Base-by-base conservation (phyloP, 1,140 invertebrate genomes). In the Musca vetustissima region DNA sequence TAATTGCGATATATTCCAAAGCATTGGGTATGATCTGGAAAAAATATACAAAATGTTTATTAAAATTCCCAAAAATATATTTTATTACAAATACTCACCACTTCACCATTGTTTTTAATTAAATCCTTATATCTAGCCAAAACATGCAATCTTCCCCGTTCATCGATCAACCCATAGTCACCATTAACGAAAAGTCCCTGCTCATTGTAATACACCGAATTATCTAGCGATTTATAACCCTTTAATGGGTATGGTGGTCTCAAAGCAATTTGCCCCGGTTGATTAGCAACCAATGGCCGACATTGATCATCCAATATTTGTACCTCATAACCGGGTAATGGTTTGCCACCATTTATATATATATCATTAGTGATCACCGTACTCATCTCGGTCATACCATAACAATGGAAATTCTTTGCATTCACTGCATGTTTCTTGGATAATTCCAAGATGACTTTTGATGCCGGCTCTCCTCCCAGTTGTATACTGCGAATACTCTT, bases 281-380 rank as follows among this genome's bases (percentile, higher is more conserved):
- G 25, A 65, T 69, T 69, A 0, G 61, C 49, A n/a, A 55, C 61
- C n/a, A 69, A 17, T 0, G 67, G 67, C 25, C 17, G 15, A 4
- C 8, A 8, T 14, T 69, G n/a, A 19, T 69, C 68, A 65, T 69
- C 68, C 6, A 69, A 17, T 13, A 69, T 55, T 69, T 69, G 48
- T 17, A 65, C 25, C 24, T 64, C 24, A 22, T 64, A 52, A 7
- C 68, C 68, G 0, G 48, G 47, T 4, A 61, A 8, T 14, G 64
- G 22, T 52, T 49, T 50, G 1, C 57, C 57, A 24, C 55, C 67
- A 64, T 69, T 69, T 11, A 61, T 52, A 52, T 64, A n/a, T 36
- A 64, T 47, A 64, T 61, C 67, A n/a, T 61, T 49, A 1, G 47
- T 9, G 17, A 69, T 53, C 3, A 21, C 9, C 3, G 22, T 15